Base-by-base conservation (phyloP, 2,797 vertebrate genomes). In the Aeoliscus strigatus region DNA sequence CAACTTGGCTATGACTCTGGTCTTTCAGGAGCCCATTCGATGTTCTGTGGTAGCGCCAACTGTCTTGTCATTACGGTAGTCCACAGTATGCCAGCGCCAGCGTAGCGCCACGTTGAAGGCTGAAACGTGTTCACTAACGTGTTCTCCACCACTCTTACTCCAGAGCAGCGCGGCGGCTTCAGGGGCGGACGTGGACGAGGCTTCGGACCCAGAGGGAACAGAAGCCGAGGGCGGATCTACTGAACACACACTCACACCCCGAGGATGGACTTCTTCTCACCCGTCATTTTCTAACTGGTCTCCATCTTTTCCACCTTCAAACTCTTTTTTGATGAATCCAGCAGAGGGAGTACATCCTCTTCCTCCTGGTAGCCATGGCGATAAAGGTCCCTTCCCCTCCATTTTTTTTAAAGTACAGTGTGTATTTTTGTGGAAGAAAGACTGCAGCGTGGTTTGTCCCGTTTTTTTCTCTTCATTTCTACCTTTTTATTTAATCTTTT, bases 161-260 rank as follows among this genome's bases (percentile, higher is more conserved):
- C 87, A 98, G 95, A 98, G 71, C 93, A 96, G 74, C 92, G 94
- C 64, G 95, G 96, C 14, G 92, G 94, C 51, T 97, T 97, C 86
- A 87, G 94, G 37, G 94, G 92, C 13, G 91, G 93, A 27, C 83
- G 94, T 61, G 93, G 92, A 17, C 80, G 93, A 80, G 93, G 95
- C 55, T 97, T 94, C 69, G 93, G 93, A 49, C 83, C 89, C 62
- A 87, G 95, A 77, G 94, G 96, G 55, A 94, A 84, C 81, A 86
- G 94, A 71, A 95, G 93, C 87, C 82, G 95, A 79, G 95, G 95
- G 65, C 88, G 94, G 51, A 88, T 93, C 82, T 99, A 94, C 87
- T 97, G 83, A 94, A 15, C 4, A 1, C 36, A 16, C 12, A 25
- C 8, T n/a, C 59, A 44, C 60, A 66, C 66, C 4, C 32, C 37